Base-by-base conservation (phyloP, 2,888 invertebrate genomes). In the Keiferia lycopersicella region DNA sequence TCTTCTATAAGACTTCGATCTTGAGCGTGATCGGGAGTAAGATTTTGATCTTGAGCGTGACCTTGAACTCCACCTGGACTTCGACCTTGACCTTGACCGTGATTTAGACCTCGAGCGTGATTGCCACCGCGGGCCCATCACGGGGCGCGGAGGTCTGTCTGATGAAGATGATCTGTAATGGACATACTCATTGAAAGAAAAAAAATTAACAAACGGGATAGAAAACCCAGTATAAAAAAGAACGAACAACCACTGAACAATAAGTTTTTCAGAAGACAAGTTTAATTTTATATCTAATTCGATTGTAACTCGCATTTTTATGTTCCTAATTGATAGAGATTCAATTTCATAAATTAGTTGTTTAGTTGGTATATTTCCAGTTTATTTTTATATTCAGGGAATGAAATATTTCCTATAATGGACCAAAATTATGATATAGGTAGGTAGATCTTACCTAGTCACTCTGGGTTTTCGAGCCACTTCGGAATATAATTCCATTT, bases 401-500 rank as follows among this genome's bases (percentile, higher is more conserved):
- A n/a, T n/a, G n/a, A n/a, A n/a, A n/a, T n/a, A n/a, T n/a, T n/a
- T n/a, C n/a, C n/a, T n/a, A n/a, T n/a, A n/a, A n/a, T n/a, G n/a
- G n/a, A n/a, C n/a, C n/a, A n/a, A n/a, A n/a, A n/a, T n/a, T n/a
- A n/a, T n/a, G n/a, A n/a, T n/a, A n/a, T n/a, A n/a, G n/a, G n/a
- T n/a, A n/a, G n/a, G n/a, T 10, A 26, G 16, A 56, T 26, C 56
- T 56, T 30, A 56, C 56, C 30, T 56, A 16, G 77, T 74, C 75
- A 82, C 38, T 60, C 45, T 87, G 6, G 56, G 30, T 30, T 56
- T 56, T 10, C 86, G 81, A 14, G 83, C 83, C 2, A 85, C 85
- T 60, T 91, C 91, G 1, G 91, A 84, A 69, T 91, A 91, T 12
- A 83, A 72, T 63, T 81, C 73, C 14, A 75, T 72, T 66, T 78